Evolutionary conservation across 2,888 invertebrate species (phyloP).

Genomic region (Drosophila histrio): DNA sequence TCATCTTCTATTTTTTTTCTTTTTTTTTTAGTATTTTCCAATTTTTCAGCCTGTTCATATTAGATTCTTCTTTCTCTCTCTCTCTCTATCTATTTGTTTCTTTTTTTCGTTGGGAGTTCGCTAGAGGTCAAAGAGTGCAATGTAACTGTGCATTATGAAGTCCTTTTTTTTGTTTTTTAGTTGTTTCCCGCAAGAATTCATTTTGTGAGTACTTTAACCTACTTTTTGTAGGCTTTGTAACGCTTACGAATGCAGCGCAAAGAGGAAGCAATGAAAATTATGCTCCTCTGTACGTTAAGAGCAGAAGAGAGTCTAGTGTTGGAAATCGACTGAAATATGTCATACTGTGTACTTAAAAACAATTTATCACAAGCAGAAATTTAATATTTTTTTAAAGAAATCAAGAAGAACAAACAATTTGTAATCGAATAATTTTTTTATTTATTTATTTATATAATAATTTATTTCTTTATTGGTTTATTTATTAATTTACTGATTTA

Average conservation of each 20-base stretch:
- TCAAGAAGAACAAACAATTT: too few species aligned
- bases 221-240: background rate
- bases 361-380: too few species aligned
- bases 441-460: too few species aligned
- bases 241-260: background rate
- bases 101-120: conserved; percentile 13
- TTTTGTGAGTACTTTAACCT: conserved; percentile 12
- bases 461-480: too few species aligned
- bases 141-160: conserved; percentile 2
- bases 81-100: background rate
- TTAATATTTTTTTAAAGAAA: too few species aligned
- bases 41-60: conserved; percentile 1
- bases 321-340: too few species aligned
- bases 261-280: background rate
- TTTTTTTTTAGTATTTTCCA: background rate
- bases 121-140: conserved; percentile 16
- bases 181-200: conserved; percentile 1
- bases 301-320: too few species aligned
- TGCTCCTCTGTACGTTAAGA: too few species aligned
- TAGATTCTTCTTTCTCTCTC: background rate
- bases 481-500: too few species aligned
- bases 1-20: background rate
- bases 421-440: too few species aligned
- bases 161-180: background rate
- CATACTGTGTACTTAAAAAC: too few species aligned